These are phyloP conservation scores for Drosophila hamatofila DNA, from an alignment of 2,888 invertebrate species.

Conservation along the genomic window DNA sequence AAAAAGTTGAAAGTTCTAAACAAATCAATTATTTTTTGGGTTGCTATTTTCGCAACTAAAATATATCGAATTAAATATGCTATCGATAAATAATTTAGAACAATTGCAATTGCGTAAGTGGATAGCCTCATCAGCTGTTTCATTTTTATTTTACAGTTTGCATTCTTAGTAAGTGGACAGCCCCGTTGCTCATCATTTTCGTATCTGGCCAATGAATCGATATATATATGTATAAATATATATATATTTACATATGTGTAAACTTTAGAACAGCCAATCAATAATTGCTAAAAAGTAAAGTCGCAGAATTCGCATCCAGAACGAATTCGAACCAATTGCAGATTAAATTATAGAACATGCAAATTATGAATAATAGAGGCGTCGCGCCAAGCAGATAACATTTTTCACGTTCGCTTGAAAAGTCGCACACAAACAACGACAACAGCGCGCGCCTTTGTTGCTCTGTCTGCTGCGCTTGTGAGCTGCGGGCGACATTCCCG, in stretches of 20 bases:
- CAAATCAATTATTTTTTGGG: not conserved
- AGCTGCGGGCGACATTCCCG: slow-evolving; percentile 32
- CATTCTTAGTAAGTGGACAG: slow-evolving; percentile 43
- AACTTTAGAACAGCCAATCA: slow-evolving; percentile 54
- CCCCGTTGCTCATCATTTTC: slow-evolving; percentile 52
- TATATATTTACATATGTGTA: slow-evolving; percentile 20
- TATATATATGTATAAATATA: slow-evolving; percentile 27
- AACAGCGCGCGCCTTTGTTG: slow-evolving; percentile 61
- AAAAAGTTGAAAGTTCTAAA: slow-evolving; percentile 34
- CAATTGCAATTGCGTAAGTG: slow-evolving; percentile 33
- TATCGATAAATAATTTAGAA: slow-evolving; percentile 41
- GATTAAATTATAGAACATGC: slow-evolving; percentile 61
- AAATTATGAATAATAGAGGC: slow-evolving; percentile 47
- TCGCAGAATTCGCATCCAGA: slow-evolving; percentile 27
- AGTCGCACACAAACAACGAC: slow-evolving; percentile 43
- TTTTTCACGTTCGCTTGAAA: slow-evolving; percentile 53
- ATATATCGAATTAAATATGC: slow-evolving; percentile 18
- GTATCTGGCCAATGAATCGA: slow-evolving; percentile 48
- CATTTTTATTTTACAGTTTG: slow-evolving; percentile 14
- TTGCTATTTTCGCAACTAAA: not conserved
- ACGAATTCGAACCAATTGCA: slow-evolving; percentile 33
- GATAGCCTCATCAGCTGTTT: slow-evolving; percentile 47
- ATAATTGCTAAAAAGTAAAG: slow-evolving; percentile 53
- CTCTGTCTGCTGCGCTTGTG: slow-evolving; percentile 38
- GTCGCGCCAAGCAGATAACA: slow-evolving; percentile 60